Evolutionary conservation across 2,797 vertebrate species (phyloP), one percentile per base, ranked within the genome.

Genomic region (Xenops minutus): DNA sequence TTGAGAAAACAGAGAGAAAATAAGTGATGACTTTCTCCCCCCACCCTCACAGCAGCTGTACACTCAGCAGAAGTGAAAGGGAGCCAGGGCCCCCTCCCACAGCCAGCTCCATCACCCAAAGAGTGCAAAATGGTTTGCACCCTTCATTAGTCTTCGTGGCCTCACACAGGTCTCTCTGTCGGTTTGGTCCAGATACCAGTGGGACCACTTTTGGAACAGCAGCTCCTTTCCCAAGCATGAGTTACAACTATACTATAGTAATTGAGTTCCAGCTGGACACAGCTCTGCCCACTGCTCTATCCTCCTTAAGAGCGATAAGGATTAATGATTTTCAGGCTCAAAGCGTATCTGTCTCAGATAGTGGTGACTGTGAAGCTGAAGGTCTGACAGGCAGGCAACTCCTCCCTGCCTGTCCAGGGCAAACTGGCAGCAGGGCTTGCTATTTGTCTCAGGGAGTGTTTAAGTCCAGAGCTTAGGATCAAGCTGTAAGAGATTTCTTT

Each of bases 191-290:
- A 41, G 52, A 9, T 6, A 41, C 12, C 43, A 29, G 2, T 11
- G 36, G 55, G 58, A 43, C 10, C 36, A 27, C 62, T 74, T 80
- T 2, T 14, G 69, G 30, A 37, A 43, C 3, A 49, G 52, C 0
- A 76, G 39, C 32, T 82, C 36, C 37, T 23, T 77, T 30, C 29
- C 56, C 63, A 49, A 46, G 39, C 12, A 29, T 1, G 0, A 12
- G 16, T 30, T 32, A 51, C 20, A 36, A 19, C 30, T 6, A 2
- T 0, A 10, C 10, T 2, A n/a, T 2, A n/a, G 49, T 3, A 24
- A 6, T 12, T 59, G 21, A 19, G 2, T 20, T 24, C 41, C 39
- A 54, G 78, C 39, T 6, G 32, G 48, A 61, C 43, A 63, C 36
- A 34, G 58, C 36, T 4, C 1, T 12, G 34, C 32, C 68, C 63